Evolutionary conservation across 92 coral and sea anemone genomes (phyloP).

Genomic region (Zoanthus sansibaricus): DNA sequence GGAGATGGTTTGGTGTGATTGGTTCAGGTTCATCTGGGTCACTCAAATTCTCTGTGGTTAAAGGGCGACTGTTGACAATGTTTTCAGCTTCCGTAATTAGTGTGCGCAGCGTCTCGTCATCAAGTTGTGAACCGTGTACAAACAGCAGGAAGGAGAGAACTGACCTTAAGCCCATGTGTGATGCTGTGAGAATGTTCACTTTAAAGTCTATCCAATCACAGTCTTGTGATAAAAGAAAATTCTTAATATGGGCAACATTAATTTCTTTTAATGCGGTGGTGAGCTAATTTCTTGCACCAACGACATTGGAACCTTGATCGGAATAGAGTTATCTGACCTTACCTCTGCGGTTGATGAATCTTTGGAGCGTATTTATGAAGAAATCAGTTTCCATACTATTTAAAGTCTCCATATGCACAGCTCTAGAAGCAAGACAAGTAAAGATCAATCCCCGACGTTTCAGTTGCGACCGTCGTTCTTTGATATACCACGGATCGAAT

Average conservation of each 20-base stretch:
- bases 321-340: neutral
- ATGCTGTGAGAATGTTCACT: too few relatives aligned
- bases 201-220: too few relatives aligned
- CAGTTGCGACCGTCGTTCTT: neutral
- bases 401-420: constrained; percentile 16
- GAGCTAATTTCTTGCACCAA: constrained; percentile 46
- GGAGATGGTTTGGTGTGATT: too few relatives aligned
- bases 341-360: too few relatives aligned
- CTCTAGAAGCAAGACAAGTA: constrained; percentile 48
- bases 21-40: constrained; percentile 39
- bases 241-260: neutral
- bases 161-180: too few relatives aligned
- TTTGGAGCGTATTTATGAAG: too few relatives aligned
- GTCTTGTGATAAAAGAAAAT: too few relatives aligned
- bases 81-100: neutral
- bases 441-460: constrained; percentile 38
- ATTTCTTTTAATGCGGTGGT: constrained; percentile 37
- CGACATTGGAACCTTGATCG: constrained; percentile 44
- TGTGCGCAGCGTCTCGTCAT: constrained; percentile 25
- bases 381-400: too few relatives aligned
- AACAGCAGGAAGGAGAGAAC: too few relatives aligned
- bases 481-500: too few relatives aligned
- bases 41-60: constrained; percentile 37
- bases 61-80: constrained; percentile 65
- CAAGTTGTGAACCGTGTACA: too few relatives aligned